A percentile compares a stretch with the other conserved stretches of the same genome.
Evolutionary conservation across 2,888 invertebrate species (phyloP).

Genomic region (Eupithecia inturbata): DNA sequence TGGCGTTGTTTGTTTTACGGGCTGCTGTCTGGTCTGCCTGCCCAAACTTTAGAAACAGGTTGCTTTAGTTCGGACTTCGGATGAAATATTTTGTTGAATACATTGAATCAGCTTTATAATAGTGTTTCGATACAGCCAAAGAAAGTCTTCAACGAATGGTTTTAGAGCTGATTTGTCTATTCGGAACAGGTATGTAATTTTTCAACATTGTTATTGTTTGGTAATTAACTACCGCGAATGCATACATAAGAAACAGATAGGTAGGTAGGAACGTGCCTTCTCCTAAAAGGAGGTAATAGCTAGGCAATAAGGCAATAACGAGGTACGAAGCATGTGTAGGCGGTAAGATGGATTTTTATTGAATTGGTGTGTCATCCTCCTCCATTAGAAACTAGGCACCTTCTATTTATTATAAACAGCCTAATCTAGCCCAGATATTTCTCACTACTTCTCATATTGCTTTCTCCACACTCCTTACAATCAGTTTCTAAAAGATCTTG

Average conservation of each 20-base stretch:
- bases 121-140: neutral
- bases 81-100: neutral
- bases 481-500: slow-evolving; percentile 55
- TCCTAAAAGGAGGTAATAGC: neutral
- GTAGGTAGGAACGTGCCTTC: neutral
- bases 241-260: neutral
- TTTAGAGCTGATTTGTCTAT: slow-evolving; percentile 6
- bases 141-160: neutral
- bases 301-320: neutral
- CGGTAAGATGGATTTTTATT: neutral
- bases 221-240: neutral
- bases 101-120: neutral
- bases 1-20: neutral
- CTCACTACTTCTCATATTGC: slow-evolving; percentile 45
- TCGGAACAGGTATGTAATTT: neutral
- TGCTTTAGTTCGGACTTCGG: neutral
- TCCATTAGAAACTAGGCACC: neutral
- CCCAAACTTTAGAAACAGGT: neutral
- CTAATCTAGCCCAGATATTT: neutral
- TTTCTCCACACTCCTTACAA: slow-evolving; percentile 50
- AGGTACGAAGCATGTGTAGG: neutral
- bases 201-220: neutral
- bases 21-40: neutral
- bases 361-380: slow-evolving; percentile 14
- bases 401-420: neutral